Conservation (phyloP, 2,888 invertebrate species). For the Polymixis lichenea region DNA sequence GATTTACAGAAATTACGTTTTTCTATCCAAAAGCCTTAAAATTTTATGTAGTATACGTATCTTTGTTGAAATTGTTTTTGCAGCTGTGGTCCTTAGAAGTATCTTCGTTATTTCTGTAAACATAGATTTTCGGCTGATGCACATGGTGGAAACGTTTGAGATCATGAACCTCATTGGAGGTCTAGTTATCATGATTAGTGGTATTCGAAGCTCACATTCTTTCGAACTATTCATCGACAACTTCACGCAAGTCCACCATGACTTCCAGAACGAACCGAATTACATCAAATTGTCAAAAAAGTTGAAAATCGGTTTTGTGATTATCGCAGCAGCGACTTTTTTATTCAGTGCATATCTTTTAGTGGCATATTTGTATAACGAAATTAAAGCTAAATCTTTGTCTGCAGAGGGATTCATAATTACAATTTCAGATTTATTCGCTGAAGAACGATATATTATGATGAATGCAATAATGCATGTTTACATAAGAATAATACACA, state of each 20-base stretch:
- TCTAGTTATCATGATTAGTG: slow-evolving; percentile 1
- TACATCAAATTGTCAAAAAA: slow-evolving; percentile 21
- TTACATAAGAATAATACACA: slow-evolving; percentile 11
- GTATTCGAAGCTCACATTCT: not conserved
- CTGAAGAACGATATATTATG: slow-evolving; percentile 20
- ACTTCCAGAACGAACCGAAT: not conserved
- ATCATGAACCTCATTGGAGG: not conserved
- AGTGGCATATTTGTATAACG: not conserved
- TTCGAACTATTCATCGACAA: slow-evolving; percentile 18
- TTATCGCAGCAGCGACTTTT: not conserved
- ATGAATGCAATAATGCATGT: slow-evolving; percentile 10
- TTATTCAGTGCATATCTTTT: not conserved
- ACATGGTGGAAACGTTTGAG: slow-evolving; percentile 1
- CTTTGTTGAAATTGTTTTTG: not conserved
- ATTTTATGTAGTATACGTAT: slow-evolving; percentile 10
- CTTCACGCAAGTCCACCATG: slow-evolving; percentile 12
- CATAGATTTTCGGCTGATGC: rapidly evolving
- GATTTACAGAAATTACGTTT: slow-evolving; percentile 34
- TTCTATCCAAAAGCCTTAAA: slow-evolving; percentile 10
- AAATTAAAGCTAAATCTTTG: rapidly evolving
- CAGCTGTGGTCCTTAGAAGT: not conserved
- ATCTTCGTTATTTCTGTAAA: rapidly evolving
- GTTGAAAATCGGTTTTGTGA: not conserved
- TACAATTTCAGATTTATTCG: not conserved
- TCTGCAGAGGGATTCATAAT: rapidly evolving